These are phyloP conservation scores for Cygnus olor DNA, from an alignment of 2,797 vertebrate genomes.

Conservation along the genomic window DNA sequence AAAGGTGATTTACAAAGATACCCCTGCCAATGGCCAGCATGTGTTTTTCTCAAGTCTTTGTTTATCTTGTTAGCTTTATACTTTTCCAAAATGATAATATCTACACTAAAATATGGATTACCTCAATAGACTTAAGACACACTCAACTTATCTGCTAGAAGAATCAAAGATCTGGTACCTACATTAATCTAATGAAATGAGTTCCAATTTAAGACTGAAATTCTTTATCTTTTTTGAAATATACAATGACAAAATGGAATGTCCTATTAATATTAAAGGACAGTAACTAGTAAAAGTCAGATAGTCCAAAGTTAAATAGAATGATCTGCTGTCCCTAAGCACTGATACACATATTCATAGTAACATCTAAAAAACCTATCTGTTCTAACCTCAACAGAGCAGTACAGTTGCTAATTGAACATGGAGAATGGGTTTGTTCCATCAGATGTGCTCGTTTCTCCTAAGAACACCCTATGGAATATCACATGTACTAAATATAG, in stretches of 20 bases:
- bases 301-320: slow-evolving; percentile 50
- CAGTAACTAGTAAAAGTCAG: slow-evolving; percentile 48
- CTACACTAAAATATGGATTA: not conserved
- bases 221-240: slow-evolving; percentile 34
- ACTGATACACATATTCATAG: not conserved
- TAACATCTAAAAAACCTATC: slow-evolving; percentile 32
- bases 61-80: not conserved
- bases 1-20: not conserved
- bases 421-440: slow-evolving; percentile 64
- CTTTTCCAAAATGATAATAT: not conserved
- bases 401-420: slow-evolving; percentile 62
- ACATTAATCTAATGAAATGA: not conserved
- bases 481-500: slow-evolving; percentile 68
- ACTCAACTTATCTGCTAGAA: not conserved
- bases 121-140: not conserved
- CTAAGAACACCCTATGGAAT: slow-evolving; percentile 68
- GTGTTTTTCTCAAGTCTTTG: not conserved
- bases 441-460: slow-evolving; percentile 48
- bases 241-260: slow-evolving; percentile 51
- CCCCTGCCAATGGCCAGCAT: not conserved
- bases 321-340: slow-evolving; percentile 53
- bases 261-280: slow-evolving; percentile 47
- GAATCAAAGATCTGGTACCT: not conserved
- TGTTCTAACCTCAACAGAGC: slow-evolving; percentile 39
- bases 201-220: not conserved